Conservation (phyloP, 2,797 vertebrate genomes). For the Rhinoraja longicauda region DNA sequence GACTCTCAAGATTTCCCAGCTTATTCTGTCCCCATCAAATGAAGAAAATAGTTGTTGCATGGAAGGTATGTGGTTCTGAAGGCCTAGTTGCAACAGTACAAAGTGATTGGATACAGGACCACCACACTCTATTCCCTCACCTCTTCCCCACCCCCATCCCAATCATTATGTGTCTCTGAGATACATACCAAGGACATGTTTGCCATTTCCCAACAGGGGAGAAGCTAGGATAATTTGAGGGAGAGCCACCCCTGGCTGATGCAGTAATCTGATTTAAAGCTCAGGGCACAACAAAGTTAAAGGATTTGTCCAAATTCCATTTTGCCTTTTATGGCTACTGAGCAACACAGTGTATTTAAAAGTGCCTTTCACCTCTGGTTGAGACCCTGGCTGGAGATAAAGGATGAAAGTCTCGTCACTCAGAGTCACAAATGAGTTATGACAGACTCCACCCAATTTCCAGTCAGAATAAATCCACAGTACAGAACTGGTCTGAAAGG, state of each 20-base stretch:
- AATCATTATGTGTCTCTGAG: too few relatives aligned
- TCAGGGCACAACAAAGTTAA: neutral
- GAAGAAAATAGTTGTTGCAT: neutral
- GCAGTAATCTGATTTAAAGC: constrained; percentile 28
- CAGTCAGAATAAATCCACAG: constrained; percentile 28
- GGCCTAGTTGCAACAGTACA: neutral
- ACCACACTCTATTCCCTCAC: neutral
- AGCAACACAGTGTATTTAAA: neutral
- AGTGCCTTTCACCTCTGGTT: constrained; percentile 16
- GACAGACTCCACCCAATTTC: constrained; percentile 34
- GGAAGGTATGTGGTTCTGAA: neutral
- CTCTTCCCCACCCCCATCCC: too few relatives aligned
- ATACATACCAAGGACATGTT: neutral
- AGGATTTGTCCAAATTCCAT: constrained; percentile 20
- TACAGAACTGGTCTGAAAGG: constrained; percentile 27
- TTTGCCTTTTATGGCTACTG: neutral
- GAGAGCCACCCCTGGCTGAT: neutral
- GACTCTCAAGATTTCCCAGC: neutral
- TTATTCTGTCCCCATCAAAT: neutral
- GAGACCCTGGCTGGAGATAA: constrained; percentile 8
- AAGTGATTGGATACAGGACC: neutral
- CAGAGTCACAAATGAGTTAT: constrained; percentile 14
- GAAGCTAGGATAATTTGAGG: neutral
- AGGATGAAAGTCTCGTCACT: constrained; percentile 34
- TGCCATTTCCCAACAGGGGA: constrained; percentile 14